Evolutionary conservation across 2,113 vertebrate species (phyloP).

Genomic region (Perca schrenkii): DNA sequence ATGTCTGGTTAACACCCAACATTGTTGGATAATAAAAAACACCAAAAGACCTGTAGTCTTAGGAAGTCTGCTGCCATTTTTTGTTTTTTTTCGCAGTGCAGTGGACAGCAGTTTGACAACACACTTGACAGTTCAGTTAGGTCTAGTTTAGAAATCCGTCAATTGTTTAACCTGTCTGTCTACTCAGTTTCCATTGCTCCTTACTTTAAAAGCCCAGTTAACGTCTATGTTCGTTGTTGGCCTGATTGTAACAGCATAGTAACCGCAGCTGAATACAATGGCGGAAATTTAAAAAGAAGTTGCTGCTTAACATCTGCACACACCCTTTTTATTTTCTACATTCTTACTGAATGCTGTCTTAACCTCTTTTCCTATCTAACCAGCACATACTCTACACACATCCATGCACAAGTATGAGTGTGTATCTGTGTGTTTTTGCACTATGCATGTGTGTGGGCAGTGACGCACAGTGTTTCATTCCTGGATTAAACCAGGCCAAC

Average conservation of each 20-base stretch:
- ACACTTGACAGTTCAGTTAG: conserved; percentile 39
- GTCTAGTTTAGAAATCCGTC: conserved; percentile 28
- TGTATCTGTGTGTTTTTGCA: conserved; percentile 34
- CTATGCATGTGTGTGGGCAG: conserved; percentile 53
- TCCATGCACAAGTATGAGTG: neutral
- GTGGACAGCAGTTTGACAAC: conserved; percentile 35
- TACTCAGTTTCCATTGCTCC: conserved; percentile 12
- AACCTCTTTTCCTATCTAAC: neutral
- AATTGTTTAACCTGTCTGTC: conserved; percentile 12
- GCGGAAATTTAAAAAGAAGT: neutral
- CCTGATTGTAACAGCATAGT: conserved; percentile 4
- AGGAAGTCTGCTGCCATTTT: conserved; percentile 1
- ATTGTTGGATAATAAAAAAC: neutral
- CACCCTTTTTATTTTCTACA: neutral
- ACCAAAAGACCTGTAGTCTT: conserved; percentile 7
- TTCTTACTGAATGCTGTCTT: neutral
- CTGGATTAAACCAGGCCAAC: conserved; percentile 77
- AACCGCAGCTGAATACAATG: neutral
- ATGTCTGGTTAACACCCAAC: neutral
- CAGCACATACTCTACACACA: neutral
- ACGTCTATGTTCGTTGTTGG: neutral
- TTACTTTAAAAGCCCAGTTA: conserved; percentile 12
- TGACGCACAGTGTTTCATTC: conserved; percentile 52
- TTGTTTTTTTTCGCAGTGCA: neutral
- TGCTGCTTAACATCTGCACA: neutral